These are phyloP conservation scores for Caenorhabditis sp. DNA, from an alignment of 2,888 invertebrate species.

Conservation along the genomic window DNA sequence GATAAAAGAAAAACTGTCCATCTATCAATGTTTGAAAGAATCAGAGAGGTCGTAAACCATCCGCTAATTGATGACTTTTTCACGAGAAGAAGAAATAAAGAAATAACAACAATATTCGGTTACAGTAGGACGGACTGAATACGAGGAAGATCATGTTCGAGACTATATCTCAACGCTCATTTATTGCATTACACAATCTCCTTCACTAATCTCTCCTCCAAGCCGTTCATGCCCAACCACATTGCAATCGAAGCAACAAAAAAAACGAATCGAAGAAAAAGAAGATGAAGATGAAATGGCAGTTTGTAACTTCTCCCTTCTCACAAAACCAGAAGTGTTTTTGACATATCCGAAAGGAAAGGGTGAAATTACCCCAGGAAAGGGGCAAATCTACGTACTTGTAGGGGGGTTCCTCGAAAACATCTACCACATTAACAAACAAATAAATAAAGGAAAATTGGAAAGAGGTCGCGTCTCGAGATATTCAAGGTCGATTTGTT, in stretches of 20 bases:
- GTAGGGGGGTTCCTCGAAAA: slow-evolving; percentile 1
- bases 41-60: slow-evolving; percentile 53
- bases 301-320: slow-evolving; percentile 52
- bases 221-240: slow-evolving; percentile 52
- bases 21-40: slow-evolving; percentile 46
- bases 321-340: slow-evolving; percentile 45
- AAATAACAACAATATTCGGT: slow-evolving; percentile 22
- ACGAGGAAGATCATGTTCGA: slow-evolving; percentile 23
- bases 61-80: slow-evolving; percentile 49
- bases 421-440: slow-evolving; percentile 30
- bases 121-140: slow-evolving; percentile 24
- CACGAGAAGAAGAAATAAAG: slow-evolving; percentile 22
- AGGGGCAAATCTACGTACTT: slow-evolving; percentile 7
- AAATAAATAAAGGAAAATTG: slow-evolving; percentile 48
- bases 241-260: slow-evolving; percentile 14
- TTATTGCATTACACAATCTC: slow-evolving; percentile 62
- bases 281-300: slow-evolving; percentile 48
- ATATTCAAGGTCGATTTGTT: slow-evolving; percentile 32
- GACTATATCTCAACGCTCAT: slow-evolving; percentile 28
- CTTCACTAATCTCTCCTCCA: slow-evolving; percentile 45
- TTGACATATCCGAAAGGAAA: slow-evolving; percentile 36
- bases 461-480: slow-evolving; percentile 28
- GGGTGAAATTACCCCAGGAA: slow-evolving; percentile 11
- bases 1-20: slow-evolving; percentile 14
- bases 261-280: slow-evolving; percentile 12